A percentile compares a stretch with the other conserved stretches of the same genome.
Evolutionary conservation across 2,888 invertebrate species (phyloP).

Genomic region (Aplocera efformata): DNA sequence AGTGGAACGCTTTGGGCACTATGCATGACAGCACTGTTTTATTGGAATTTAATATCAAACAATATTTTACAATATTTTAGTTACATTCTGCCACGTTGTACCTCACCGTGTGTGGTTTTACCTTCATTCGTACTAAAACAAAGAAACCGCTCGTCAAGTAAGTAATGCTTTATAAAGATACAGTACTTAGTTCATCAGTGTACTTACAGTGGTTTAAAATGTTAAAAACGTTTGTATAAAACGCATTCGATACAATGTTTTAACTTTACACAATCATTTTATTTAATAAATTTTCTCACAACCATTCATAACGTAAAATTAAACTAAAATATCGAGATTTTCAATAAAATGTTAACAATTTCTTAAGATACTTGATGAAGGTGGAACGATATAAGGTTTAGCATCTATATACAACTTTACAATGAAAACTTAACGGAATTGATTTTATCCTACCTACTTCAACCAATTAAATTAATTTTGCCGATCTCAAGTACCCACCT

Average conservation of each 20-base stretch:
- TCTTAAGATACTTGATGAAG: slow-evolving; percentile 40
- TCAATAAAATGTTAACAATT: slow-evolving; percentile 38
- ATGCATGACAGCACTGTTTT: too few relatives aligned
- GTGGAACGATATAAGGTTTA: slow-evolving; percentile 34
- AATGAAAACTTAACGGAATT: slow-evolving; percentile 39
- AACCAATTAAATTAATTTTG: slow-evolving; percentile 25
- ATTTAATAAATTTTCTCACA: slow-evolving; percentile 33
- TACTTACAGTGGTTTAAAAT: slow-evolving; percentile 22
- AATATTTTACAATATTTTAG: too few relatives aligned
- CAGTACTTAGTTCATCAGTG: slow-evolving; percentile 11
- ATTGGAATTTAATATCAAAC: too few relatives aligned
- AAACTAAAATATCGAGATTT: slow-evolving; percentile 20
- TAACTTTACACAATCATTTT: slow-evolving; percentile 26
- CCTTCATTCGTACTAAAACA: background rate
- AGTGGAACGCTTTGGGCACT: too few relatives aligned
- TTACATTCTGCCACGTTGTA: too few relatives aligned
- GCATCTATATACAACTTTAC: slow-evolving; percentile 44
- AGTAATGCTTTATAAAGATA: slow-evolving; percentile 5
- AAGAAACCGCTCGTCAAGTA: slow-evolving; percentile 15
- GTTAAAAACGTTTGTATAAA: slow-evolving; percentile 23
- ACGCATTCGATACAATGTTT: slow-evolving; percentile 18
- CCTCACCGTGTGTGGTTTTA: too few relatives aligned
- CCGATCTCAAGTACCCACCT: slow-evolving; percentile 24
- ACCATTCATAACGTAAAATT: slow-evolving; percentile 33
- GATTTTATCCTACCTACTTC: slow-evolving; percentile 42